Base-by-base conservation (phyloP, 2,888 invertebrate species). In the Oligia latruncula region DNA sequence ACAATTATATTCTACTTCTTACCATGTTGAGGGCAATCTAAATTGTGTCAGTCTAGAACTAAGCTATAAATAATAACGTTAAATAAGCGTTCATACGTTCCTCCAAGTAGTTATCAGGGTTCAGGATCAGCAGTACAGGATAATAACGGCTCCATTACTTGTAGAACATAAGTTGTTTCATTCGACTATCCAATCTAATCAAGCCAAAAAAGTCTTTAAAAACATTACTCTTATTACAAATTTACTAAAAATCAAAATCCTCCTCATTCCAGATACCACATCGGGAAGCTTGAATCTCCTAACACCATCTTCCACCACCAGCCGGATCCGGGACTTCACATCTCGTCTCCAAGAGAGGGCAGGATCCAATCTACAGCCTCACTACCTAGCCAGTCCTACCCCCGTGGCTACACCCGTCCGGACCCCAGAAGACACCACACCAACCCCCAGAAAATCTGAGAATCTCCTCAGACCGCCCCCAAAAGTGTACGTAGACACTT, bases 221-320 rank as follows among this genome's bases (percentile, higher is more conserved):
- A 46, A 23, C 13, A n/a, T n/a, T 3, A 65, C 1, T 4, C 9
- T 8, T 9, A 1, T 43, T 43, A 11, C 4, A 15, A 72, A 82
- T 62, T 64, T 9, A n/a, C 43, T 81, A 52, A 79, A 43, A 13
- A 13, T 0, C 11, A 46, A 35, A 67, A 35, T 81, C 82, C 17
- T 71, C 35, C 58, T 82, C 49, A 81, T 95, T 95, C 0, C 95
- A 97, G 97, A 97, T 95, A 97, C 97, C 91, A 97, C 97, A 89
- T 97, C 97, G 74, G 97, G 97, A 90, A 97, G 97, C 87, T 92
- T 97, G 90, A 97, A 97, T 93, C 97, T 97, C 90, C 95, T 97
- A 77, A 97, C 97, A 67, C 97, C 97, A 29, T 97, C 97, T 20
- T 97, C 97, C 2, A 97, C 97, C 11, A 97, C 97, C 77, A 97